Base-by-base conservation (phyloP, 2,113 vertebrate species). In the Callipepla squamata region DNA sequence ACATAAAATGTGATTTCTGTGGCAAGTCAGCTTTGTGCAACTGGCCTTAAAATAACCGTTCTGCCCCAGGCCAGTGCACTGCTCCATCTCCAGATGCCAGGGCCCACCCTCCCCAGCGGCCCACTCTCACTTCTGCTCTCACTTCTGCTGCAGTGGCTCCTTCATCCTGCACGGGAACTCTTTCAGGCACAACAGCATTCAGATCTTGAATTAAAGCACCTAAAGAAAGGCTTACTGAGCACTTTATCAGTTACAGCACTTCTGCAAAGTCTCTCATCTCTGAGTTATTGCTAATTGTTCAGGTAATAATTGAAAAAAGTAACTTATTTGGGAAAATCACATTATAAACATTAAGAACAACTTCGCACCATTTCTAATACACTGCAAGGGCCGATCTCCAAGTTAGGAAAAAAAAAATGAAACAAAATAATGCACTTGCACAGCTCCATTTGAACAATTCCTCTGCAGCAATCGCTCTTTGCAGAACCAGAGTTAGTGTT, bases 81-180 rank as follows among this genome's bases (percentile, higher is more conserved):
- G 11, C n/a, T 78, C 3, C 0, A 61, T 19, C 34, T 63, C 76
- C 4, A 0, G 13, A 4, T 45, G 80, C 58, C 57, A n/a, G n/a
- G 34, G 65, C 57, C 79, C 66, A 32, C 67, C 8, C 8, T 11
- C 22, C 26, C 25, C 68, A 61, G 13, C 40, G 7, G 22, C 13
- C 45, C 48, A 11, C 7, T 65, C 11, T 9, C 17, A 13, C 20
- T 48, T 21, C 47, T 19, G 55, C 17, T 57, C 51, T 28, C 51
- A 16, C 21, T 58, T 15, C 0, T 0, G 38, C 28, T 16, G 47
- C 66, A 0, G 3, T 5, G 58, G 28, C 45, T 50, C 58, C n/a
- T 77, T 32, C 3, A 4, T 30, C 72, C 18, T 58, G 68, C 84
- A 89, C 26, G 21, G 15, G 66, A 79, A 42, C 25, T 63, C 8